These are phyloP conservation scores for Pimephales promelas DNA, from an alignment of 2,113 vertebrate species.

Conservation along the genomic window DNA sequence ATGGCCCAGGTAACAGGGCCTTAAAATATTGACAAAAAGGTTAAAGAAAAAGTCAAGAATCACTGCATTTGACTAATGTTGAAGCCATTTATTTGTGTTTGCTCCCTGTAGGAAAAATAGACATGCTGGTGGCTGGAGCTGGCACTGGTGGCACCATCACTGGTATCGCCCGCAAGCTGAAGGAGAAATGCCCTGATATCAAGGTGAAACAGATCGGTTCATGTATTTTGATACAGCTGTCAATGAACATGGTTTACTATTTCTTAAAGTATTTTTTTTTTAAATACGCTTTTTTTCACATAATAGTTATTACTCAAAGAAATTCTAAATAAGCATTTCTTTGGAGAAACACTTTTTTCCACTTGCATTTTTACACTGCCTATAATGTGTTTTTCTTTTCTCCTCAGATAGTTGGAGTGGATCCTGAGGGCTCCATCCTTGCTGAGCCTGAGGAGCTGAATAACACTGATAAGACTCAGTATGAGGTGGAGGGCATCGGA, in stretches of 20 bases:
- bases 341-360: not conserved
- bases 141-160: constrained; percentile 96
- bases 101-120: constrained; percentile 81
- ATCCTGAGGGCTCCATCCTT: constrained; percentile 93
- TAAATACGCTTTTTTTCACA: not conserved
- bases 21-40: not conserved
- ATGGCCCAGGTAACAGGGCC: not conserved
- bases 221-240: not conserved
- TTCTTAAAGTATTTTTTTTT: not conserved
- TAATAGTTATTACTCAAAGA: not conserved
- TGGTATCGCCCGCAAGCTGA: constrained; percentile 92
- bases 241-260: not conserved
- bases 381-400: constrained; percentile 14
- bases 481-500: constrained; percentile 97
- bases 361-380: not conserved
- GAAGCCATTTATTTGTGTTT: not conserved
- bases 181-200: constrained; percentile 90
- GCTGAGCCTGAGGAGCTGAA: constrained; percentile 88
- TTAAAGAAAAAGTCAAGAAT: not conserved
- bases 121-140: constrained; percentile 91
- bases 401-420: constrained; percentile 88
- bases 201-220: constrained; percentile 68
- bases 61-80: not conserved
- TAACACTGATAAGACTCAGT: constrained; percentile 83
- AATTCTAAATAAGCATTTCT: not conserved